These are phyloP conservation scores for Pachyseris speciosa DNA, from an alignment of 64 coral and sea anemone genomes.

Conservation along the genomic window DNA sequence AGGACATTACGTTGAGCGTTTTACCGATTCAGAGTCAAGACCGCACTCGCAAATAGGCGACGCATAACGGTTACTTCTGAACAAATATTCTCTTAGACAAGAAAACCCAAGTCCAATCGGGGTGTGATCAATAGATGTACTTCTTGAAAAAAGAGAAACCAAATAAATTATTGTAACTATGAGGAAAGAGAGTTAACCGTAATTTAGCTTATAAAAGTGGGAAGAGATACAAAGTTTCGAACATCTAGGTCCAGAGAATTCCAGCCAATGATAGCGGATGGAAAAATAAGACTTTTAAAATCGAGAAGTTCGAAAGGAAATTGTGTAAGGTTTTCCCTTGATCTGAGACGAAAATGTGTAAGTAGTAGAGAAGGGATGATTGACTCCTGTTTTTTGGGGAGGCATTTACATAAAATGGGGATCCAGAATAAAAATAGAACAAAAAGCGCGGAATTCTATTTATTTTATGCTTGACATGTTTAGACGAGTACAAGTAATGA, in stretches of 20 bases:
- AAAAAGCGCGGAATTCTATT: no score
- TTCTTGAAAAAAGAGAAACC: background rate
- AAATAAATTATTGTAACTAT: background rate
- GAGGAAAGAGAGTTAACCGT: background rate
- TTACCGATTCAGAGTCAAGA: conserved; percentile 3
- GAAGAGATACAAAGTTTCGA: conserved; percentile 2
- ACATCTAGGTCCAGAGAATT: conserved; percentile 30
- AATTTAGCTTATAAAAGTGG: conserved; percentile 9
- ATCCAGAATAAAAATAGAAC: no score
- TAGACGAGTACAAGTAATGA: no score
- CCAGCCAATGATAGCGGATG: conserved; percentile 9
- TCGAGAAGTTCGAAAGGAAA: background rate
- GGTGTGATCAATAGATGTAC: background rate
- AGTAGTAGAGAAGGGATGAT: no score
- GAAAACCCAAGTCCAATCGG: background rate
- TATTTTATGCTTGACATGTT: no score
- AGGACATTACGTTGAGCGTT: background rate
- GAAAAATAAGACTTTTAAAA: conserved; percentile 27
- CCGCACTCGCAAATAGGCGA: conserved; percentile 5
- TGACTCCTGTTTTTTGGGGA: no score
- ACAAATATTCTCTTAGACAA: conserved; percentile 18
- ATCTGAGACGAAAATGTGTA: conserved; percentile 5
- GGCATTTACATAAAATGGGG: no score
- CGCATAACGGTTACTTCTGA: background rate
- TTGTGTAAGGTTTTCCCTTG: background rate